Base-by-base conservation (phyloP, 1,140 invertebrate genomes). In the Ooceraea biroi region DNA sequence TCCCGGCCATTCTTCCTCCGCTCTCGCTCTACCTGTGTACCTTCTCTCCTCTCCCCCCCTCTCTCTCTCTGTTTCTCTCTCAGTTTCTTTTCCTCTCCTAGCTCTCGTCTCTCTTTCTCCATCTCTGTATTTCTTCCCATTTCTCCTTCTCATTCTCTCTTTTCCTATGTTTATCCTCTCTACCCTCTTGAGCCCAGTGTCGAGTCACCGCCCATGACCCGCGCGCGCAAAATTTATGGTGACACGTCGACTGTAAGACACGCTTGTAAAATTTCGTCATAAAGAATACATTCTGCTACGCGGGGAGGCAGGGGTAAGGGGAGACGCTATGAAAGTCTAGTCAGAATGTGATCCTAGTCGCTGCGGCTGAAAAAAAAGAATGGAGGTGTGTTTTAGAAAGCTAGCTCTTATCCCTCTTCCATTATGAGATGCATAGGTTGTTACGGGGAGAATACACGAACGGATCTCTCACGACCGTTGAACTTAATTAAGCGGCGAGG, bases 181-280 rank as follows among this genome's bases (percentile, higher is more conserved):
- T 84, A 69, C 68, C 68, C 85, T 68, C 76, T 78, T 68, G 48
- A 46, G 48, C 12, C 30, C 88, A 85, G 1, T 71, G 69, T 88
- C 83, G 69, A 74, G 83, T 88, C 82, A 17, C 57, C 25, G 25
- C 50, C 25, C 58, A 22, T 77, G 36, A 73, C 44, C 57, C 68
- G 27, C 57, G 58, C 65, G 50, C 50, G 69, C 52, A 80, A 80
- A 80, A 80, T 80, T 80, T 80, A 80, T 44, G 63, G 22, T 46
- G 76, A 80, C 76, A 82, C 71, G 69, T 61, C 69, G 17, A 50
- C n/a, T 25, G 17, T 19, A 14, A 41, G 50, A 19, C 52, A 55
- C 60, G 57, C 46, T 52, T 48, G 44, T 65, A 80, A 80, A 80
- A 80, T 71, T 80, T 80, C 50, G 11, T 69, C 66, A 69, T 80